Evolutionary conservation across 2,797 vertebrate genomes (phyloP).

Genomic region (Peromyscus aztecus): DNA sequence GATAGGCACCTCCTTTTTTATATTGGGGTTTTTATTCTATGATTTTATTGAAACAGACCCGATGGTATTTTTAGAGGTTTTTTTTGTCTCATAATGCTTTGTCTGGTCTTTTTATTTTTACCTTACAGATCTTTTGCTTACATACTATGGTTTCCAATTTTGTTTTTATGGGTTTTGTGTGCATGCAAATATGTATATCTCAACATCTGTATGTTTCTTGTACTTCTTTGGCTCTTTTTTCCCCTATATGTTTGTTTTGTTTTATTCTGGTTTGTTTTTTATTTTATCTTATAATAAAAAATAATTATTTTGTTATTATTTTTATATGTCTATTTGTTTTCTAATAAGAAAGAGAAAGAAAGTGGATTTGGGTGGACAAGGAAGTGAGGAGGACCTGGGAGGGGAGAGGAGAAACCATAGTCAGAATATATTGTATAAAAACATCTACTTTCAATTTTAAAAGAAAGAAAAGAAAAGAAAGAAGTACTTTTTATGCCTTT

Average conservation of each 20-base stretch:
- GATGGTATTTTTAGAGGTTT: neutral
- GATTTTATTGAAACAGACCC: neutral
- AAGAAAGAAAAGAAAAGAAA: neutral
- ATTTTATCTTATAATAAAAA: neutral
- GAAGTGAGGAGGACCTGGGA: neutral
- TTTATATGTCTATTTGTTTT: neutral
- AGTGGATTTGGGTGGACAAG: too few relatives aligned
- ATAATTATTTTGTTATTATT: neutral
- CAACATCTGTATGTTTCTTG: neutral
- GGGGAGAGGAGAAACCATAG: neutral
- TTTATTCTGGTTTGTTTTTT: neutral
- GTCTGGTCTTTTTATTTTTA: neutral
- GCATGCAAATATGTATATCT: neutral
- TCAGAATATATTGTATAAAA: neutral
- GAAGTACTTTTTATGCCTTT: neutral
- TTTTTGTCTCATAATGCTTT: neutral
- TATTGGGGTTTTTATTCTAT: neutral
- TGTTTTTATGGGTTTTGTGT: neutral
- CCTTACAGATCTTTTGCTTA: neutral
- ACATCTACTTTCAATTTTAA: neutral
- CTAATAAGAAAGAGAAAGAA: neutral
- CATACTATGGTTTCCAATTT: neutral
- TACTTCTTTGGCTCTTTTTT: neutral
- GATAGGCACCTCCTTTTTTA: neutral
- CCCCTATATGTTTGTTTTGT: neutral